phyloP scores from a whole-genome alignment of 2,113 vertebrate species.

The Merops nubicus region DNA sequence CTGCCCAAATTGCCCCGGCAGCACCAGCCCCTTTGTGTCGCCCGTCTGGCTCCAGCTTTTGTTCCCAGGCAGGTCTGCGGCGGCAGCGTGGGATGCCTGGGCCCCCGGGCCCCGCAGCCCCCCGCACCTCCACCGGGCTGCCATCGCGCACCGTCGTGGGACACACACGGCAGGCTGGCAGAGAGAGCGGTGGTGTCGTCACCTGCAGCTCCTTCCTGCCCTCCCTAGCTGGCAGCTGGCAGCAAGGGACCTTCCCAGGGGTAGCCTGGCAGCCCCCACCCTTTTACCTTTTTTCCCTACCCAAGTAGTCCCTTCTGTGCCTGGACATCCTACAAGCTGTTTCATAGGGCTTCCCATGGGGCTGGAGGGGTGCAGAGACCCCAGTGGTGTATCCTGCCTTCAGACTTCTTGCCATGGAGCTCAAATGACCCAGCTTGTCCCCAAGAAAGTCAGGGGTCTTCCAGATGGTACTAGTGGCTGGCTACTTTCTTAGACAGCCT shows the following conservation, averaged over 20 bases:
- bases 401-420: background rate
- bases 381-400: background rate
- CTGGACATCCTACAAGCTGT: background rate
- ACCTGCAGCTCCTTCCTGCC: background rate
- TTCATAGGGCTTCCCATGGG: background rate
- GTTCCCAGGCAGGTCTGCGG: background rate
- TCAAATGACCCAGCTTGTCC: background rate
- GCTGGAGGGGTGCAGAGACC: background rate
- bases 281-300: background rate
- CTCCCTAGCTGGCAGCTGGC: background rate
- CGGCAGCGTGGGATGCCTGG: background rate
- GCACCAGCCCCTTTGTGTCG: constrained; percentile 27
- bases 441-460: background rate
- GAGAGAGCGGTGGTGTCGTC: fast-evolving
- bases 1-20: background rate
- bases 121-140: fast-evolving
- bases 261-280: background rate
- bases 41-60: background rate
- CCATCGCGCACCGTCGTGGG: fast-evolving
- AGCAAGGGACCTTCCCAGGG: background rate
- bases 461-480: background rate
- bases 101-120: fast-evolving
- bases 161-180: background rate
- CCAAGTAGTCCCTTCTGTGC: background rate
- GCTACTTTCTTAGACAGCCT: background rate